phyloP scores from a whole-genome alignment of 30 jellyfish, hydroid and myxozoan genomes.

The Nemopilema nomurai region DNA sequence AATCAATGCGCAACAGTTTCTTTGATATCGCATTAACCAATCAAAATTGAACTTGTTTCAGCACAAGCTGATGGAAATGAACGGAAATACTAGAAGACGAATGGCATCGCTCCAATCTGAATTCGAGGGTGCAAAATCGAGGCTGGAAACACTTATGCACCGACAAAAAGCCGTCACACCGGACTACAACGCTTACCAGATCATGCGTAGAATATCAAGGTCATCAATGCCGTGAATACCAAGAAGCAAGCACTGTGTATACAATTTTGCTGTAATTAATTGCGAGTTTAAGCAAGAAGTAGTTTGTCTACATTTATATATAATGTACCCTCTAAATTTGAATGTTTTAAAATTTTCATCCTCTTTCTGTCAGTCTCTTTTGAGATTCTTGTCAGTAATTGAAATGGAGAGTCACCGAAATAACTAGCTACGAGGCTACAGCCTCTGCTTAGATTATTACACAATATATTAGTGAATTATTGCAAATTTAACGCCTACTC shows the following conservation, averaged over 20 bases:
- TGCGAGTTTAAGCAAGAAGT: not conserved
- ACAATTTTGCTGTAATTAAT: not conserved
- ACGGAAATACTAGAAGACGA: constrained; percentile 61
- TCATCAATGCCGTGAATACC: constrained; percentile 23
- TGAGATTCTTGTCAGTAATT: too few species aligned
- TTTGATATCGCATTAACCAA: too few species aligned
- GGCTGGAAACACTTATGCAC: constrained; percentile 64
- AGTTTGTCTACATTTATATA: not conserved
- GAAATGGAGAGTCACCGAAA: too few species aligned
- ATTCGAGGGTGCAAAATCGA: constrained; percentile 65
- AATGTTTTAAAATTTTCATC: too few species aligned
- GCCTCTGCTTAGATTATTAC: too few species aligned
- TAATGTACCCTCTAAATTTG: not conserved
- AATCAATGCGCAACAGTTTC: too few species aligned
- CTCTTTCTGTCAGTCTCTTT: too few species aligned
- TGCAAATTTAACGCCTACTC: too few species aligned
- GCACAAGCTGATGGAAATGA: constrained; percentile 64
- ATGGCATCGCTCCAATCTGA: constrained; percentile 69
- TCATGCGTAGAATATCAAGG: constrained; percentile 66
- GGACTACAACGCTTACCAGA: constrained; percentile 79
- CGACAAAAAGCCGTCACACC: constrained; percentile 61
- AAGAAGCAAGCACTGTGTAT: not conserved
- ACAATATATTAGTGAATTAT: too few species aligned
- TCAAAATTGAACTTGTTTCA: not conserved
- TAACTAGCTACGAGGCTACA: too few species aligned